phyloP scores from a whole-genome alignment of 64 coral and sea anemone genomes.

The Stylophora pistillata region DNA sequence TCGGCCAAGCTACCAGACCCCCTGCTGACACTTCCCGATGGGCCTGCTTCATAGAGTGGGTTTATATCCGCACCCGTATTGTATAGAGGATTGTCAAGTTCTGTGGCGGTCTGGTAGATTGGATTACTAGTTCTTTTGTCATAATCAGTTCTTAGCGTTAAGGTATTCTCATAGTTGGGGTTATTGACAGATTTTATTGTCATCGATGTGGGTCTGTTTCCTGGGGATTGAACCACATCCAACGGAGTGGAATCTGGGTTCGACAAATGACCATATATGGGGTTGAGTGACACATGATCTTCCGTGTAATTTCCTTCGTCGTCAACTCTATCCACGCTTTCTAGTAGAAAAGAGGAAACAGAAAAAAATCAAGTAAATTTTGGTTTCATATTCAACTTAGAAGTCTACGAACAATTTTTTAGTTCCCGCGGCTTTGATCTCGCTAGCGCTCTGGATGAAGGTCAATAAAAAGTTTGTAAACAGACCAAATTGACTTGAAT shows the following conservation, averaged over 20 bases:
- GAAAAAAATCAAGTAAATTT: background rate
- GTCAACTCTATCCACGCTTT: background rate
- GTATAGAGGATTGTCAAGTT: background rate
- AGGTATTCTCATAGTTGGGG: conserved; percentile 42
- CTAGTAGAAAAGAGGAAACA: background rate
- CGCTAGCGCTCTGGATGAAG: too few species aligned
- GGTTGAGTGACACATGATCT: background rate
- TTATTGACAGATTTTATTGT: conserved; percentile 42
- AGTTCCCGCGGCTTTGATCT: too few species aligned
- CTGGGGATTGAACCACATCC: background rate
- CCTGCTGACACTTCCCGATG: background rate
- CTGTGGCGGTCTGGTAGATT: conserved; percentile 2
- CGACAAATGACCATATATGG: conserved; percentile 5
- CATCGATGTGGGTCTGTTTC: background rate
- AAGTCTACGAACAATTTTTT: too few species aligned
- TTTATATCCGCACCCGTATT: background rate
- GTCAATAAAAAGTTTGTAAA: too few species aligned
- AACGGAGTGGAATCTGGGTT: background rate
- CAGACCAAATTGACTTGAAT: too few species aligned
- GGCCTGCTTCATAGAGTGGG: conserved; percentile 14
- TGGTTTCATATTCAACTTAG: too few species aligned
- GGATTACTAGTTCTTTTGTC: conserved; percentile 8
- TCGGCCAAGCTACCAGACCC: background rate
- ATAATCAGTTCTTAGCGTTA: background rate
- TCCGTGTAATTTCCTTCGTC: background rate